Percentiles rank a stretch among this genome's conserved stretches.
Conservation (phyloP, 2,113 vertebrate genomes). For the Malurus alboscapulatus region DNA sequence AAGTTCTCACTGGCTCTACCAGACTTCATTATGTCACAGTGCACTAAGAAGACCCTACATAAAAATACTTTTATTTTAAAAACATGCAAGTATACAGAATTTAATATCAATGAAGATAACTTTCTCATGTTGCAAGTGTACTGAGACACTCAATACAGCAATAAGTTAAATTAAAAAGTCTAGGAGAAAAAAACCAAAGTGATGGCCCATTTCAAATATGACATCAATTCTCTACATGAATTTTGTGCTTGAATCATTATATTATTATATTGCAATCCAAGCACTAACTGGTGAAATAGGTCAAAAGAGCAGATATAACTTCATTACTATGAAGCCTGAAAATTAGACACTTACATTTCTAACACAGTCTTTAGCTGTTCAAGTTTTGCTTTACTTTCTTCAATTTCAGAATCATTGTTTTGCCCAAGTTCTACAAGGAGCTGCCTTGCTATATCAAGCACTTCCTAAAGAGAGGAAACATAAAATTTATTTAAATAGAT, state of each 20-base stretch:
- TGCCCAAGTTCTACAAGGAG: slow-evolving; percentile 86
- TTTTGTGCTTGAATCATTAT: neutral
- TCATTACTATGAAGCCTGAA: neutral
- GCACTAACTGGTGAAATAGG: neutral
- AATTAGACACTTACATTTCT: slow-evolving; percentile 82
- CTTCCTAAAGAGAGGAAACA: slow-evolving; percentile 74
- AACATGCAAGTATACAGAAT: neutral
- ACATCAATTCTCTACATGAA: neutral
- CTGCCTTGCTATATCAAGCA: slow-evolving; percentile 87
- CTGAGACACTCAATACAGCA: neutral
- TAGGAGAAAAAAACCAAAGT: neutral
- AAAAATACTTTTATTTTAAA: neutral
- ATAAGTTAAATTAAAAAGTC: neutral
- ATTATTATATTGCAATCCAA: neutral
- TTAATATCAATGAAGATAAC: neutral
- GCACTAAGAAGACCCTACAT: neutral
- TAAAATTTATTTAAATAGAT: neutral
- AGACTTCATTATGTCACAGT: neutral
- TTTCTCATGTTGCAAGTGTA: neutral
- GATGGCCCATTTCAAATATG: neutral
- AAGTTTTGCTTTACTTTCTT: slow-evolving; percentile 91
- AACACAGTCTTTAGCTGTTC: slow-evolving; percentile 90
- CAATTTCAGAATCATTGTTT: slow-evolving; percentile 90
- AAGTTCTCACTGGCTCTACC: neutral
- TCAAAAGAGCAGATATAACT: neutral